phyloP scores from a whole-genome alignment of 2,113 vertebrate genomes.

The Boulengeromyrus knoepffleri region DNA sequence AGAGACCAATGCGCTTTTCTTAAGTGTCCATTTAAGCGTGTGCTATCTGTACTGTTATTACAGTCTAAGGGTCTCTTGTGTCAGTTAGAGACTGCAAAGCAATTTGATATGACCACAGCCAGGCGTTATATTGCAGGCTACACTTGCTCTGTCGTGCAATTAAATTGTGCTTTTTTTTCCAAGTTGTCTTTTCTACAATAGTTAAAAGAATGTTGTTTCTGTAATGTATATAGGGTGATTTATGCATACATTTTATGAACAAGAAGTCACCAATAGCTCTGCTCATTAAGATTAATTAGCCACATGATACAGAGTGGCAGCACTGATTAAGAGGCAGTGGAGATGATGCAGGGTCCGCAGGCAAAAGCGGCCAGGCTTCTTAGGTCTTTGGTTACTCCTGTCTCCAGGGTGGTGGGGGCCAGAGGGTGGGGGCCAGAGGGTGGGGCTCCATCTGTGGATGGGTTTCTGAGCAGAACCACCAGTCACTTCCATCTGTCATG shows the following conservation, averaged over 20 bases:
- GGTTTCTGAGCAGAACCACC: constrained; percentile 34
- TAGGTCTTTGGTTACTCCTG: constrained; percentile 21
- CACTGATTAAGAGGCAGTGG: constrained; percentile 36
- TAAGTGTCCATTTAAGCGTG: constrained; percentile 55
- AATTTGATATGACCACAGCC: constrained; percentile 53
- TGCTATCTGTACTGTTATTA: constrained; percentile 28
- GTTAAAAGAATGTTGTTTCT: constrained; percentile 26
- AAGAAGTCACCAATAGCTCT: constrained; percentile 56
- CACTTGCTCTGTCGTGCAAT: constrained; percentile 65
- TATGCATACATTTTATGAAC: constrained; percentile 40
- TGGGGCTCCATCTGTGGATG: constrained; percentile 41
- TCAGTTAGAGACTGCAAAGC: constrained; percentile 43
- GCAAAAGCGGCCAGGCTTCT: background rate
- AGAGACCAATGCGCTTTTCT: constrained; percentile 56
- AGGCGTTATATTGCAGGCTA: constrained; percentile 56
- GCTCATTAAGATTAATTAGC: constrained; percentile 68
- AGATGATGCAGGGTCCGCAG: background rate
- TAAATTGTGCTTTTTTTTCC: constrained; percentile 34
- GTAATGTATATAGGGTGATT: constrained; percentile 32
- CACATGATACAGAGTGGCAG: constrained; percentile 37
- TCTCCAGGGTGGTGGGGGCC: constrained; percentile 33
- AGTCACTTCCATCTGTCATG: constrained; percentile 42
- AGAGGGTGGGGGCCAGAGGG: constrained; percentile 23
- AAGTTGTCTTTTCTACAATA: constrained; percentile 20
- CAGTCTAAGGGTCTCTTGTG: constrained; percentile 42